phyloP scores from a whole-genome alignment of 2,797 vertebrate genomes.

The Ceryle rudis region DNA sequence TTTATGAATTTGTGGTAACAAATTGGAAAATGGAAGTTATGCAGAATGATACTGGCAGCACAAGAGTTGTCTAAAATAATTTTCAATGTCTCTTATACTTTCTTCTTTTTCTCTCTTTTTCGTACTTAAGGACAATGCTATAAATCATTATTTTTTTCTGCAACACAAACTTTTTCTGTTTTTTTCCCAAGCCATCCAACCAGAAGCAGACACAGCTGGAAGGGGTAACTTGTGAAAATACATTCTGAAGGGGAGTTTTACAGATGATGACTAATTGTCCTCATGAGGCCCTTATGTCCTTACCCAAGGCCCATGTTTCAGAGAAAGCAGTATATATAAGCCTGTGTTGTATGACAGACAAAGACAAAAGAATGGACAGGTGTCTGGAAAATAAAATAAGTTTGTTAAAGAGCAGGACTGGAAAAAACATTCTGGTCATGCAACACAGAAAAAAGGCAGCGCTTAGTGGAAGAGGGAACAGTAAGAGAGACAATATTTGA shows the following conservation, averaged over 20 bases:
- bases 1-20: neutral
- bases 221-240: neutral
- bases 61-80: neutral
- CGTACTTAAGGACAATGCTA: neutral
- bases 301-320: neutral
- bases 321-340: neutral
- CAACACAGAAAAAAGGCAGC: neutral
- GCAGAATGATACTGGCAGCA: neutral
- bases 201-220: neutral
- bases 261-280: neutral
- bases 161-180: neutral
- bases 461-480: neutral
- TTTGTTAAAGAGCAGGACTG: neutral
- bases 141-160: neutral
- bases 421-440: neutral
- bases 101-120: neutral
- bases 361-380: fast-evolving
- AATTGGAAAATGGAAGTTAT: neutral
- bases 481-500: neutral
- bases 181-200: neutral
- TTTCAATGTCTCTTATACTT: neutral
- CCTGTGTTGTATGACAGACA: neutral
- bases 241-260: neutral
- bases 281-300: neutral
- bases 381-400: neutral